phyloP scores from a whole-genome alignment of 1,140 invertebrate genomes.

The Drosophila aff. region DNA sequence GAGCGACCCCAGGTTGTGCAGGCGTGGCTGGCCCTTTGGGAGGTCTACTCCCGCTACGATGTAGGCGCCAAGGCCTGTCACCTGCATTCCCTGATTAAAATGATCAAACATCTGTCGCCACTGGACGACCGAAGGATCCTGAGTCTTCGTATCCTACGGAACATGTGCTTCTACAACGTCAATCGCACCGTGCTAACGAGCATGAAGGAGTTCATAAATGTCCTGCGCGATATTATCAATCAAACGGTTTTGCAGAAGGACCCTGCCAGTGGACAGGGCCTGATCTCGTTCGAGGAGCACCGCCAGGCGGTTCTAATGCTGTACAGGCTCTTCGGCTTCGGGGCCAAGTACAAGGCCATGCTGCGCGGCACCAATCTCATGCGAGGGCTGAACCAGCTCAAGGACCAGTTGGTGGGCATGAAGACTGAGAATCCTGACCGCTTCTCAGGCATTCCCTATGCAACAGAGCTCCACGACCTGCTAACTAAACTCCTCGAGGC shows the following conservation, averaged over 20 bases:
- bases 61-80: conserved; percentile 74
- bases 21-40: conserved; percentile 86
- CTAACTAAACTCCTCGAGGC: conserved; percentile 17
- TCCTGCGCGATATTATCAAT: conserved; percentile 52
- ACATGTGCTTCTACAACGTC: conserved; percentile 66
- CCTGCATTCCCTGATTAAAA: conserved; percentile 50
- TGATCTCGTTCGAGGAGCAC: conserved; percentile 63
- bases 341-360: conserved; percentile 64
- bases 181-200: conserved; percentile 60
- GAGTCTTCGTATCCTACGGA: conserved; percentile 70
- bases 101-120: conserved; percentile 31
- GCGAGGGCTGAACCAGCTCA: conserved; percentile 40
- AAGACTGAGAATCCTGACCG: conserved; percentile 10
- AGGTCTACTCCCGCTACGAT: conserved; percentile 84
- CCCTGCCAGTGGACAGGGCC: not conserved
- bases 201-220: conserved; percentile 42
- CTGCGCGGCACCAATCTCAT: conserved; percentile 67
- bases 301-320: conserved; percentile 52
- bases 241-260: conserved; percentile 15
- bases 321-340: conserved; percentile 73
- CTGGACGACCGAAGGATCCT: conserved; percentile 32
- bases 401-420: conserved; percentile 15
- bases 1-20: conserved; percentile 82
- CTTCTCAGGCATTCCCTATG: conserved; percentile 9
- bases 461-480: conserved; percentile 16